Conservation (phyloP, 2,113 vertebrate species). For the Dasyprocta punctata region DNA sequence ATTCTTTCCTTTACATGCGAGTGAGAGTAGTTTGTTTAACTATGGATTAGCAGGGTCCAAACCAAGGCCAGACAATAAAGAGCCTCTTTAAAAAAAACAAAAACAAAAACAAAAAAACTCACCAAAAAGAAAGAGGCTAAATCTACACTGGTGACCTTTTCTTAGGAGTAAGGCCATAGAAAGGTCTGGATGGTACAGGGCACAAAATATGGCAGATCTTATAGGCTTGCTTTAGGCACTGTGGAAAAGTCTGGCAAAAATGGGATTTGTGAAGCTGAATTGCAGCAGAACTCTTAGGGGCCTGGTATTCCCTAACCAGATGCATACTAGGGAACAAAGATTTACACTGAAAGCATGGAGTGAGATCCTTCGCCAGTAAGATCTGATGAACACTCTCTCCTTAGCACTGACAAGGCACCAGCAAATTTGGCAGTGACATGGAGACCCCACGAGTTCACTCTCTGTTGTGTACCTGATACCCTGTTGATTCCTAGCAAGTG, state of each 20-base stretch:
- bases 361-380: not conserved
- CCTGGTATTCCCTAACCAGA: not conserved
- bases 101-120: no score
- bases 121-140: not conserved
- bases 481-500: not conserved
- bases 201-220: not conserved
- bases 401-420: no score
- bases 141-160: not conserved
- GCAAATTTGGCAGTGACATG: not conserved
- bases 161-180: not conserved
- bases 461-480: not conserved
- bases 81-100: not conserved
- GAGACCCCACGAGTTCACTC: not conserved
- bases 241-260: not conserved
- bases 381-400: no score
- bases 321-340: not conserved
- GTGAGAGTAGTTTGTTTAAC: not conserved
- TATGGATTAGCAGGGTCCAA: not conserved
- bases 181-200: not conserved
- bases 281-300: not conserved
- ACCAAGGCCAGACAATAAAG: not conserved
- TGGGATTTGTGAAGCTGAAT: not conserved
- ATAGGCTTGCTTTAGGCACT: not conserved
- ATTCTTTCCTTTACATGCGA: not conserved
- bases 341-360: not conserved